These are phyloP conservation scores for Campoplex nolae DNA, from an alignment of 2,888 invertebrate species.

Conservation along the genomic window DNA sequence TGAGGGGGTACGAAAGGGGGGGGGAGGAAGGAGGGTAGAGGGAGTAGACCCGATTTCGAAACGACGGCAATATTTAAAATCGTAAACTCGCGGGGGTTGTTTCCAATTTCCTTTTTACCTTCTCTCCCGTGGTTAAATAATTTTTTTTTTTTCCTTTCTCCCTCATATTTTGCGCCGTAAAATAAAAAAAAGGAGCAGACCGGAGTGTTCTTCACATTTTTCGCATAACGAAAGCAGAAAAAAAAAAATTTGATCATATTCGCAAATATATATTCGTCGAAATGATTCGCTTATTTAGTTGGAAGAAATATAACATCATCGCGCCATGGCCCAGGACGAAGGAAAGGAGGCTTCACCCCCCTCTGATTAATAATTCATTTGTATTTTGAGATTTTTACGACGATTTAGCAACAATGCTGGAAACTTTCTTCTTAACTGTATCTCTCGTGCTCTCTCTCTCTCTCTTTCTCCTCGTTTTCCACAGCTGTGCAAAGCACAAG, in stretches of 20 bases:
- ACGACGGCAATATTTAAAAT: conserved; percentile 65
- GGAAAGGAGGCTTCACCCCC: too few relatives aligned
- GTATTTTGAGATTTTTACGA: conserved; percentile 39
- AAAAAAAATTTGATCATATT: not conserved
- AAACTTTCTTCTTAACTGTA: conserved; percentile 56
- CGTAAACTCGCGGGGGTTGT: conserved; percentile 50
- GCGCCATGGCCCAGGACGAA: too few relatives aligned
- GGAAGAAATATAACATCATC: not conserved
- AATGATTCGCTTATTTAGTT: not conserved
- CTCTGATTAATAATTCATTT: conserved; percentile 42
- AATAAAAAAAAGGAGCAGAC: conserved; percentile 12
- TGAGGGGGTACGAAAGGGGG: not conserved
- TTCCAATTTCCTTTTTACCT: conserved; percentile 53
- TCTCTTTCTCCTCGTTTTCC: conserved; percentile 2
- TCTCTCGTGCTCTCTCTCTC: not conserved
- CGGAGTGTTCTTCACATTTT: conserved; percentile 11
- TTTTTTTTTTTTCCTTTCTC: conserved; percentile 12
- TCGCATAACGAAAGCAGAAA: not conserved
- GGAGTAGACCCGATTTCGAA: conserved; percentile 41
- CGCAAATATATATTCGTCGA: not conserved
- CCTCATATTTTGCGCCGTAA: not conserved
- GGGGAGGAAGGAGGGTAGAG: not conserved
- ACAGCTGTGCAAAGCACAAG: conserved; percentile 21
- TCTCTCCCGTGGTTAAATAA: conserved; percentile 27
- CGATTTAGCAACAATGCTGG: conserved; percentile 19